These are phyloP conservation scores for Bubo blakistoni DNA, from an alignment of 2,113 vertebrate species.

Conservation along the genomic window DNA sequence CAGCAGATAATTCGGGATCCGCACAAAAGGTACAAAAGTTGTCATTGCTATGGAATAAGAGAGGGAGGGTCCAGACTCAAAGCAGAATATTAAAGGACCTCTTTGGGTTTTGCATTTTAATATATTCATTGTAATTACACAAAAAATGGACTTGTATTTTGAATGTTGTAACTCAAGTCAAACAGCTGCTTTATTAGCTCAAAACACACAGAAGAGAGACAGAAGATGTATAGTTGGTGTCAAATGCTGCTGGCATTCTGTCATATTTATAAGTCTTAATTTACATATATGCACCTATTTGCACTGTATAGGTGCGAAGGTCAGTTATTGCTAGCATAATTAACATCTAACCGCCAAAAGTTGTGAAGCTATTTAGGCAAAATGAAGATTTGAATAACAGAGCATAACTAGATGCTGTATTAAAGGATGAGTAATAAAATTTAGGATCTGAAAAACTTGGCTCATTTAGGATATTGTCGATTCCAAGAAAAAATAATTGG, in stretches of 20 bases:
- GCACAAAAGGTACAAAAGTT: not conserved
- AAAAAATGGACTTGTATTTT: not conserved
- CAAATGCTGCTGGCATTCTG: not conserved
- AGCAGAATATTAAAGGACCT: not conserved
- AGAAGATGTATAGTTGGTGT: not conserved
- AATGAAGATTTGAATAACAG: not conserved
- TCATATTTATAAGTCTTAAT: conserved; percentile 10
- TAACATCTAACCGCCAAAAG: conserved; percentile 24
- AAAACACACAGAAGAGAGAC: not conserved
- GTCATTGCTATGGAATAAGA: not conserved
- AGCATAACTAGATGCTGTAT: not conserved
- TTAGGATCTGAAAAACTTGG: not conserved
- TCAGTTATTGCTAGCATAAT: conserved; percentile 46
- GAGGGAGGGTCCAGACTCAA: not conserved
- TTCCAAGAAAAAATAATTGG: not conserved
- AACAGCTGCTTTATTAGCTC: not conserved
- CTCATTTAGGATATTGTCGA: not conserved
- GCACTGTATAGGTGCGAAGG: not conserved
- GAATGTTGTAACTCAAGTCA: not conserved
- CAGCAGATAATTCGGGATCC: not conserved
- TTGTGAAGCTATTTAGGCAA: not conserved
- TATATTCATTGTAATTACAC: not conserved
- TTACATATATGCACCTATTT: conserved; percentile 2
- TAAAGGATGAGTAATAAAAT: conserved; percentile 1
- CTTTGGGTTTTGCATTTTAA: not conserved